Evolutionary conservation across 2,797 vertebrate genomes (phyloP).

Genomic region (Crocidura indochinensis): DNA sequence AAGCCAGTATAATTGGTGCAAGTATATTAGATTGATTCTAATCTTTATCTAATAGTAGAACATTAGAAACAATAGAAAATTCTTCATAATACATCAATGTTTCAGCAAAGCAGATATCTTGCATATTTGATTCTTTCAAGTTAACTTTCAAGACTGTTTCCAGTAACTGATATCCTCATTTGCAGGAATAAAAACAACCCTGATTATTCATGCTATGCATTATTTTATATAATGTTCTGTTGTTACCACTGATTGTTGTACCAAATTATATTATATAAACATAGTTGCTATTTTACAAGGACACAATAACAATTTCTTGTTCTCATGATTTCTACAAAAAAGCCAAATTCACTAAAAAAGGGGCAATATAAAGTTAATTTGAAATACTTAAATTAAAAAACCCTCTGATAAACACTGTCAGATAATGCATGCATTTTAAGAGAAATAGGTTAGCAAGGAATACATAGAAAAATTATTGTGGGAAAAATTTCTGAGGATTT

Average conservation of each 20-base stretch:
- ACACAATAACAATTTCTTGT: background rate
- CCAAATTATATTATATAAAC: background rate
- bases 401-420: slow-evolving; percentile 59
- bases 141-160: background rate
- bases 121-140: background rate
- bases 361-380: background rate
- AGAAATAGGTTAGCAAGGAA: slow-evolving; percentile 39
- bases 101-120: background rate
- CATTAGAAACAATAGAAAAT: background rate
- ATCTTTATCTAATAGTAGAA: slow-evolving; percentile 17
- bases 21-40: background rate
- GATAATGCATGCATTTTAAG: slow-evolving; percentile 59
- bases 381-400: slow-evolving; percentile 54
- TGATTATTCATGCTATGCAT: background rate
- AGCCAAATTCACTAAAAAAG: background rate
- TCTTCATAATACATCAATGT: background rate
- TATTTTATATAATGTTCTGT: background rate
- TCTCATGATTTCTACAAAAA: slow-evolving; percentile 28
- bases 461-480: slow-evolving; percentile 41
- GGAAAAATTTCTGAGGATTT: slow-evolving; percentile 61
- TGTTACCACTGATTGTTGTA: background rate
- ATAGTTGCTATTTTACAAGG: background rate
- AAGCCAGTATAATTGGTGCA: background rate
- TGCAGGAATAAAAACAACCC: background rate
- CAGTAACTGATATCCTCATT: background rate